A percentile compares a stretch with the other conserved stretches of the same genome.
These are phyloP conservation scores for Podiceps cristatus DNA, from an alignment of 2,113 vertebrate species.

Conservation along the genomic window DNA sequence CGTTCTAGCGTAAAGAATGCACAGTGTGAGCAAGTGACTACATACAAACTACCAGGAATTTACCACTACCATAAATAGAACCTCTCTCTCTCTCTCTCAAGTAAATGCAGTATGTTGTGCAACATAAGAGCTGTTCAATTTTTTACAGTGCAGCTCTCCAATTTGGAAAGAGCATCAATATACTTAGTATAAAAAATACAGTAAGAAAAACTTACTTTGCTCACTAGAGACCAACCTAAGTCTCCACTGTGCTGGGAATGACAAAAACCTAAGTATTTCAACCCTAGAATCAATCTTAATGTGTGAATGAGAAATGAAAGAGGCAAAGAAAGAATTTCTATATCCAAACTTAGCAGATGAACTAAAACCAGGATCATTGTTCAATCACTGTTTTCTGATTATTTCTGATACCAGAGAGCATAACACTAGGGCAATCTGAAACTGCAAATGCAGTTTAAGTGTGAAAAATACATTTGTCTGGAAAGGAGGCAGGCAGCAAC, in stretches of 20 bases:
- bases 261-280: not conserved
- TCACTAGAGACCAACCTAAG: not conserved
- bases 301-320: not conserved
- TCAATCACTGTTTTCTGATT: not conserved
- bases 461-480: not conserved
- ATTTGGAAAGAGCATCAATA: not conserved
- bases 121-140: not conserved
- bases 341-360: not conserved
- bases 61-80: not conserved
- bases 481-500: not conserved
- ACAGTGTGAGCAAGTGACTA: not conserved
- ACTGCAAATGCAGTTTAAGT: not conserved
- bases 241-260: not conserved
- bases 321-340: not conserved
- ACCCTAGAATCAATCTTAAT: not conserved
- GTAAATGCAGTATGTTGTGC: not conserved
- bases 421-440: not conserved
- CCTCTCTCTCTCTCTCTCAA: not conserved
- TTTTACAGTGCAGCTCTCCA: no score
- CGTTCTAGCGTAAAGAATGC: not conserved
- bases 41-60: not conserved
- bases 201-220: not conserved
- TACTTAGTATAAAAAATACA: not conserved
- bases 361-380: not conserved
- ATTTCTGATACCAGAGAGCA: not conserved